Evolutionary conservation across 2,113 vertebrate species (phyloP).

Genomic region (Eurypyga helias): DNA sequence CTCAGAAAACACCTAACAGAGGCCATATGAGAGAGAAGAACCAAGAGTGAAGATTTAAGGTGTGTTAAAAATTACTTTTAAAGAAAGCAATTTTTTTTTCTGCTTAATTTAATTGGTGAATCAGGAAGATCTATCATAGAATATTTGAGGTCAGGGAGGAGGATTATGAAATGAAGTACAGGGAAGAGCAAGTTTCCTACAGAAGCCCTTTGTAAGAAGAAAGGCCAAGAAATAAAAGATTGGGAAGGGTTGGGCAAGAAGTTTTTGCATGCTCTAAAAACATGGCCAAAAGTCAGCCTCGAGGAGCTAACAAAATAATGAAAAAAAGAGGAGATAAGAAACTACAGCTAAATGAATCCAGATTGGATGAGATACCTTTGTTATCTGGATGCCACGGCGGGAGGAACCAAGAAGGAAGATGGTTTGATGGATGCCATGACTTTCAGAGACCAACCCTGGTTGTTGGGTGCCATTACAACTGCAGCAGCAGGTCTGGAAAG

Average conservation of each 20-base stretch:
- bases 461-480: fast-evolving
- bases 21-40: neutral
- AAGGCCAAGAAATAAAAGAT: neutral
- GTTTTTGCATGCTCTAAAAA: neutral
- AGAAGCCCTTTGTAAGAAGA: neutral
- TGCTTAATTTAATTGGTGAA: neutral
- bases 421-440: neutral
- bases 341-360: neutral
- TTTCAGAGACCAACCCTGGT: neutral
- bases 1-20: neutral
- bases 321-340: neutral
- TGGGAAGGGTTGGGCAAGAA: neutral
- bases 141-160: neutral
- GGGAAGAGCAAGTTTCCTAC: neutral
- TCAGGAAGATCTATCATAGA: neutral
- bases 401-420: neutral
- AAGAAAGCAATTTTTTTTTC: constrained; percentile 3
- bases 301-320: neutral
- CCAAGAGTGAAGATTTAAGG: neutral
- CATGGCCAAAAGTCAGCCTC: neutral
- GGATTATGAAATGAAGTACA: neutral
- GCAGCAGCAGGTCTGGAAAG: neutral
- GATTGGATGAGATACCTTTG: neutral
- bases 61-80: neutral
- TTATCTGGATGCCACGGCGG: neutral